Evolutionary conservation across 2,113 vertebrate genomes (phyloP).

Genomic region (Chelonoidis abingdonii): DNA sequence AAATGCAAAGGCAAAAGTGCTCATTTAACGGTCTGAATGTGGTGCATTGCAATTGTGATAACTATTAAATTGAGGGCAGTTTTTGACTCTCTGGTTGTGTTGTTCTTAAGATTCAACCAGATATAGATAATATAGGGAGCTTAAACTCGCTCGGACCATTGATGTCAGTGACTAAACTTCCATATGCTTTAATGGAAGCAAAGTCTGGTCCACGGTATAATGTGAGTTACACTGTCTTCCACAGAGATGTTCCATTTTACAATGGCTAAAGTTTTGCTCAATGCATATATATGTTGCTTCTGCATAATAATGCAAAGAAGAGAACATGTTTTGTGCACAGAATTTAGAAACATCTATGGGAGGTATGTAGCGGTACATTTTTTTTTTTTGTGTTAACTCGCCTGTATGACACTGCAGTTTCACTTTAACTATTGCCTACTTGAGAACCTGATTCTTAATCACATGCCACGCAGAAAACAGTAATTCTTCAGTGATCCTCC

Average conservation of each 20-base stretch:
- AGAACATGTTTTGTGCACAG: neutral
- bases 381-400: neutral
- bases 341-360: neutral
- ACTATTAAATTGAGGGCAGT: neutral
- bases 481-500: fast-evolving
- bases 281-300: neutral
- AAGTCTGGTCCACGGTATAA: neutral
- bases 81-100: neutral
- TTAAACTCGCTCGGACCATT: neutral
- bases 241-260: neutral
- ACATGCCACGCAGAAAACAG: neutral
- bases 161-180: neutral
- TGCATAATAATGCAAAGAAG: neutral
- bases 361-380: neutral
- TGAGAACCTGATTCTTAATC: neutral
- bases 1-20: fast-evolving
- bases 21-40: neutral
- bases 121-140: neutral
- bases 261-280: neutral
- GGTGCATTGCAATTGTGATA: neutral
- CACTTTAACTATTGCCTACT: neutral
- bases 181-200: neutral
- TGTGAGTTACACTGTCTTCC: neutral
- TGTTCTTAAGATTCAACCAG: neutral
- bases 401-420: neutral